Evolutionary conservation across 2,888 invertebrate species (phyloP).

Genomic region (Sarcophaga rosellei): DNA sequence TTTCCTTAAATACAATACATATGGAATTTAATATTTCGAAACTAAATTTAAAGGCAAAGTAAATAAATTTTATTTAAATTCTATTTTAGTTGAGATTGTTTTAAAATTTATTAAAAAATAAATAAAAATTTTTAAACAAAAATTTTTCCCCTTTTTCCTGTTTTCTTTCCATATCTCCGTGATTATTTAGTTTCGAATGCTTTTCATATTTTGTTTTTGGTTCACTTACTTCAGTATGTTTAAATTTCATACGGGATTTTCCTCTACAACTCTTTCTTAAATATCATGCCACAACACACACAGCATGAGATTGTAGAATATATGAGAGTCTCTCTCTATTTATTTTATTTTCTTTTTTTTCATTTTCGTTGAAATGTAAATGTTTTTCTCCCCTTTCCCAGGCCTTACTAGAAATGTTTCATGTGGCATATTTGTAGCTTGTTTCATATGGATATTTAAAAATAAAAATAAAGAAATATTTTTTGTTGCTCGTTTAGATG

Average conservation of each 20-base stretch:
- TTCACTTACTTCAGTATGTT: neutral
- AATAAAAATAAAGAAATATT: neutral
- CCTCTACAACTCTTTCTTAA: neutral
- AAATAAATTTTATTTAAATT: no score
- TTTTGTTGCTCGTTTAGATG: conserved; percentile 2
- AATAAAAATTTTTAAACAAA: no score
- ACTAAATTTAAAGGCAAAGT: no score
- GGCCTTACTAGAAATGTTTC: conserved; percentile 14
- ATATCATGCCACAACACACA: neutral
- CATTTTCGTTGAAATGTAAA: neutral
- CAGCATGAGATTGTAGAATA: neutral
- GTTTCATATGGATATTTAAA: conserved; percentile 3
- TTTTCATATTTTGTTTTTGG: neutral
- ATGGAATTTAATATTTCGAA: no score
- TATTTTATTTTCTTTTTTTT: neutral
- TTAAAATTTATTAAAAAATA: no score
- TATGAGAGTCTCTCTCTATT: neutral
- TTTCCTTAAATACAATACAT: no score
- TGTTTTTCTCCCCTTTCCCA: neutral
- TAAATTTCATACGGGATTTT: neutral
- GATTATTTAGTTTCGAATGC: neutral
- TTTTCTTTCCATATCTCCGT: no score
- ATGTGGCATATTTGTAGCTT: conserved; percentile 31
- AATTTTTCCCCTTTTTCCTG: no score
- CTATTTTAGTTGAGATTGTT: no score